Conservation (phyloP, 2,888 invertebrate genomes). For the Melipona bicolor region DNA sequence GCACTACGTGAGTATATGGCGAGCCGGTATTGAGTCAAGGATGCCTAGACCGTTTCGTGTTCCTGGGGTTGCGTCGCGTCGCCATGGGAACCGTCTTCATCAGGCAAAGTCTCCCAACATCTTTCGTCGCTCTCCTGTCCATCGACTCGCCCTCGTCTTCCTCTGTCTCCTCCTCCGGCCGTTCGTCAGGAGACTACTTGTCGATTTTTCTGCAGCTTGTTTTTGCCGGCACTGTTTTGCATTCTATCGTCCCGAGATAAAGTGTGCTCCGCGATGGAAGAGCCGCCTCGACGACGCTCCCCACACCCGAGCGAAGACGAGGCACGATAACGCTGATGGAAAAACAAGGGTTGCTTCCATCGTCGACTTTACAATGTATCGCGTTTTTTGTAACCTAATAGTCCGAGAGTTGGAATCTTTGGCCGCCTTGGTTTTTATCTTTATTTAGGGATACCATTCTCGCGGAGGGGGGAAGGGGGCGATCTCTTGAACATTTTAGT, state of each 20-base stretch:
- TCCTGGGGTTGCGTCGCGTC: conserved; percentile 81
- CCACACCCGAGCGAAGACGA: neutral
- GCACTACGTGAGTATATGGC: conserved; percentile 65
- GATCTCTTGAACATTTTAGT: neutral
- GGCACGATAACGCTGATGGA: conserved; percentile 4
- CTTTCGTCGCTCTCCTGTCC: conserved; percentile 56
- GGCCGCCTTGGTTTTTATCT: neutral
- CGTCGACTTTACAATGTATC: conserved; percentile 27
- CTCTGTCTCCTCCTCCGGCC: neutral
- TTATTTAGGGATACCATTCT: neutral
- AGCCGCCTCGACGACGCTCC: neutral
- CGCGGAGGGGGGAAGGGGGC: too few relatives aligned
- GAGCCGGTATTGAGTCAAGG: conserved; percentile 75
- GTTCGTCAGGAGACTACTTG: neutral
- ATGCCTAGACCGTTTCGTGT: conserved; percentile 80
- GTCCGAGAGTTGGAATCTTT: neutral
- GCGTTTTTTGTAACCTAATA: neutral
- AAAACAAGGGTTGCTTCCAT: conserved; percentile 16
- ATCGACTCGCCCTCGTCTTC: neutral
- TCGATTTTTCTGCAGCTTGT: conserved; percentile 30
- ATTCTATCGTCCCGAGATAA: conserved; percentile 44
- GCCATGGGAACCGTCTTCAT: conserved; percentile 83
- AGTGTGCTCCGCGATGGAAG: conserved; percentile 16
- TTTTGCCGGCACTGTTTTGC: conserved; percentile 54
- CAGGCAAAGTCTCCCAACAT: conserved; percentile 74